phyloP scores from a whole-genome alignment of 2,888 invertebrate species.

The Lasioglossum oenotherae region DNA sequence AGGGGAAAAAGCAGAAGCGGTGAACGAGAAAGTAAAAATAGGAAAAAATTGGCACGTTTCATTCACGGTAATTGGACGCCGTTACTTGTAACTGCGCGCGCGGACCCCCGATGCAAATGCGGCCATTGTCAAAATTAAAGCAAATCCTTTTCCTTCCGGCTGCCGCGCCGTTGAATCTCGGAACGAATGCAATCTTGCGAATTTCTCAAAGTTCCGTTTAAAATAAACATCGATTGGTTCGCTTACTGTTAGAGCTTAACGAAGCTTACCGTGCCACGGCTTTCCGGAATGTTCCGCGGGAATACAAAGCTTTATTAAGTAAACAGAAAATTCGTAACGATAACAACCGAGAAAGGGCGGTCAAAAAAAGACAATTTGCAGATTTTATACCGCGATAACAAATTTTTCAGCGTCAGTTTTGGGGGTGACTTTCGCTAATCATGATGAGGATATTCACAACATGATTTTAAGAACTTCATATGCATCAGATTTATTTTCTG shows the following conservation, averaged over 20 bases:
- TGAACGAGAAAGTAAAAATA: background rate
- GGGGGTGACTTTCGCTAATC: too few relatives aligned
- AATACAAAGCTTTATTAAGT: background rate
- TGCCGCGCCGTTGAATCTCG: background rate
- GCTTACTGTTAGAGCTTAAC: slow-evolving; percentile 18
- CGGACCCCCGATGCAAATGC: slow-evolving; percentile 43
- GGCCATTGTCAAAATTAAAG: slow-evolving; percentile 60
- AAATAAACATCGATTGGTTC: slow-evolving; percentile 40
- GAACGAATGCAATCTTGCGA: slow-evolving; percentile 19
- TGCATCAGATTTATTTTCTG: too few relatives aligned
- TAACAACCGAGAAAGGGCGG: background rate
- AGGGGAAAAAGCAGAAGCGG: background rate
- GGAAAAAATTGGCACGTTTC: slow-evolving; percentile 31
- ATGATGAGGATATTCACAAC: too few relatives aligned
- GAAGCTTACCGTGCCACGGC: slow-evolving; percentile 7
- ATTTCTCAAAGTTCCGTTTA: slow-evolving; percentile 27
- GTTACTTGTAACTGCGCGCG: slow-evolving; percentile 12
- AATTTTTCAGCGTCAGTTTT: too few relatives aligned
- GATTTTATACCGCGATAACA: too few relatives aligned
- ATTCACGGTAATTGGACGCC: slow-evolving; percentile 47
- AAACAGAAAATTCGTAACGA: background rate
- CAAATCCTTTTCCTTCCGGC: slow-evolving; percentile 40
- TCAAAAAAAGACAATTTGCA: too few relatives aligned
- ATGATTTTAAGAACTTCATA: too few relatives aligned
- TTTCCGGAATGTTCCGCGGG: slow-evolving; percentile 3